Percentiles rank a stretch among this genome's conserved stretches.
Evolutionary conservation across 2,888 invertebrate genomes (phyloP).

Genomic region (Chloromyia formosa): DNA sequence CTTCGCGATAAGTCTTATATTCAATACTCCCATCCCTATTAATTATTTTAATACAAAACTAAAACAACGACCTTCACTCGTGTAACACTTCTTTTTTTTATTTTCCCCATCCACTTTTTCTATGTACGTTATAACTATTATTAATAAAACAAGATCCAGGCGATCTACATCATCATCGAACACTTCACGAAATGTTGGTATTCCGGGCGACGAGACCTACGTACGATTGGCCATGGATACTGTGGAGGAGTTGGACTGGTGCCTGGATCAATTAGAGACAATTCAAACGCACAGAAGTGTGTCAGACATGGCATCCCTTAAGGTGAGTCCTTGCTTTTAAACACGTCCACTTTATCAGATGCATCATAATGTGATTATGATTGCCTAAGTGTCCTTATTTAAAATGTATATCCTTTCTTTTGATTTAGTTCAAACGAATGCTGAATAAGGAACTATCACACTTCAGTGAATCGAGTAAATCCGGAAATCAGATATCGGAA

Average conservation of each 20-base stretch:
- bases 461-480: slow-evolving; percentile 98
- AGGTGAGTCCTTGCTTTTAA: slow-evolving; percentile 71
- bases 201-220: slow-evolving; percentile 81
- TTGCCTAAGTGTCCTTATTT: neutral
- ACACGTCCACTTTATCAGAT: slow-evolving; percentile 17
- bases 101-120: slow-evolving; percentile 18
- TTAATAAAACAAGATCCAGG: slow-evolving; percentile 63
- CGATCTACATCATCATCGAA: slow-evolving; percentile 63
- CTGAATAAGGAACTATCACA: slow-evolving; percentile 99
- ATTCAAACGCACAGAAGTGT: slow-evolving; percentile 99
- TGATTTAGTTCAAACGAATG: slow-evolving; percentile 95
- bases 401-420: slow-evolving; percentile 8
- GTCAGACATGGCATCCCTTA: slow-evolving; percentile 99
- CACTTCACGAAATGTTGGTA: slow-evolving; percentile 56
- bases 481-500: slow-evolving; percentile 99
- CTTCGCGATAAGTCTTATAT: too few species aligned
- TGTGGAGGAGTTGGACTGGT: slow-evolving; percentile 99
- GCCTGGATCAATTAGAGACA: slow-evolving; percentile 98
- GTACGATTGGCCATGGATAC: slow-evolving; percentile 95
- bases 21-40: too few species aligned
- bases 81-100: neutral
- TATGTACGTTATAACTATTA: slow-evolving; percentile 49
- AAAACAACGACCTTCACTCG: too few species aligned
- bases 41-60: too few species aligned
- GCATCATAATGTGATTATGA: neutral